phyloP scores from a whole-genome alignment of 2,797 vertebrate genomes.

The Myotis myotis region DNA sequence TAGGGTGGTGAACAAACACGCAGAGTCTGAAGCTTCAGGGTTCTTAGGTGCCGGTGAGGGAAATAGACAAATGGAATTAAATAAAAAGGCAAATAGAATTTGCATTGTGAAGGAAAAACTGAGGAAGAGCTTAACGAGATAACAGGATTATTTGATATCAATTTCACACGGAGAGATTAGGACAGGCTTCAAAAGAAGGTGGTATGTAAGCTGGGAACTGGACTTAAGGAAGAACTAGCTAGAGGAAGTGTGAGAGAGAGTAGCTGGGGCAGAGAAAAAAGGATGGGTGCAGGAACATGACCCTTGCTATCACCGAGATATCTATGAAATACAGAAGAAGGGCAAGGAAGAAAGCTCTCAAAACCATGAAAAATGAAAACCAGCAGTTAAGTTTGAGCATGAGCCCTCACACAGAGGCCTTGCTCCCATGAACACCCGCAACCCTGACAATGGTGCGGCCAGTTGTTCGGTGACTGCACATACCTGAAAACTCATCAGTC shows the following conservation, averaged over 20 bases:
- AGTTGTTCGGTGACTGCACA: background rate
- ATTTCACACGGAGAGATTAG: background rate
- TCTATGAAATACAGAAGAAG: fast-evolving
- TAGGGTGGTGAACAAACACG: background rate
- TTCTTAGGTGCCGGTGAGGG: background rate
- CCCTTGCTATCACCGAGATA: background rate
- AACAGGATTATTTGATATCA: background rate
- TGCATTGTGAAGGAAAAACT: background rate
- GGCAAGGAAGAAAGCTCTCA: background rate
- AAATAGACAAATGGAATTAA: background rate
- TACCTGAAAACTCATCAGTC: background rate
- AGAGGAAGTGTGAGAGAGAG: fast-evolving
- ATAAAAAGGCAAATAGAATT: background rate
- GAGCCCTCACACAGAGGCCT: background rate
- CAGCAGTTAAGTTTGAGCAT: background rate
- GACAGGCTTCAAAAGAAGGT: background rate
- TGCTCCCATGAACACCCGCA: background rate
- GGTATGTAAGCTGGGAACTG: background rate
- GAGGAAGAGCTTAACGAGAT: background rate
- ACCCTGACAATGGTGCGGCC: background rate
- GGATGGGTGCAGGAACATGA: fast-evolving
- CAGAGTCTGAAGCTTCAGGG: background rate
- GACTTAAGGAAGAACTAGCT: background rate
- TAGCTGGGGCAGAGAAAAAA: background rate
- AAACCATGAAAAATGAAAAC: background rate